Conservation (phyloP, 2,113 vertebrate species). For the Eretmochelys imbricata region DNA sequence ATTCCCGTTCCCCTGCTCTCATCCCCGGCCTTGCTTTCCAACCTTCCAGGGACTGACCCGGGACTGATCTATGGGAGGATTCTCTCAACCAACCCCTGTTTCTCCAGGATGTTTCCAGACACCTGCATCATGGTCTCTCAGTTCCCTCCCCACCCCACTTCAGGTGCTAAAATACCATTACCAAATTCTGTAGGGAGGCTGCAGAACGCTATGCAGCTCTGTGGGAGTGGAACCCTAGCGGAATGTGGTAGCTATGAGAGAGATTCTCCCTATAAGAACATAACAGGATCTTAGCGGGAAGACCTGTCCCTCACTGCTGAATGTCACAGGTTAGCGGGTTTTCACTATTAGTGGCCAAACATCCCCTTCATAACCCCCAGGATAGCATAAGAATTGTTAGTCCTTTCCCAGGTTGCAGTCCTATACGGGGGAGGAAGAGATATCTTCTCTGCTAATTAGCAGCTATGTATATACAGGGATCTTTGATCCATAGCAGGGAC, state of each 20-base stretch:
- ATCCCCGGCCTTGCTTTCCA: background rate
- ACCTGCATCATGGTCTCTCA: background rate
- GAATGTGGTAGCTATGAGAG: background rate
- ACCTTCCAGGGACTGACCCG: background rate
- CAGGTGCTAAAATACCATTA: background rate
- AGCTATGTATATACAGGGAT: background rate
- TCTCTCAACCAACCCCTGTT: background rate
- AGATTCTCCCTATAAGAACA: background rate
- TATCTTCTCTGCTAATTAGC: background rate
- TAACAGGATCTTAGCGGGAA: background rate
- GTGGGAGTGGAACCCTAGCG: background rate
- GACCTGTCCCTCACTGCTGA: background rate
- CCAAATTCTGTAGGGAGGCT: background rate
- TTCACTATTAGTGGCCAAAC: background rate
- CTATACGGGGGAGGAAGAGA: background rate
- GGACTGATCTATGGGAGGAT: background rate
- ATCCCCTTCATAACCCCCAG: background rate
- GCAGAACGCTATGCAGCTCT: background rate
- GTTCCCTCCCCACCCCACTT: background rate
- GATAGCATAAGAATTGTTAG: background rate
- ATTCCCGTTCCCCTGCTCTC: background rate
- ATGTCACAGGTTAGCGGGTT: background rate
- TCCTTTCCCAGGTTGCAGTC: background rate
- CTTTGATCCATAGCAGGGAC: slow-evolving; percentile 17
- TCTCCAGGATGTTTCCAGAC: background rate